phyloP scores from a whole-genome alignment of 2,113 vertebrate genomes.

The Thunnus maccoyii region DNA sequence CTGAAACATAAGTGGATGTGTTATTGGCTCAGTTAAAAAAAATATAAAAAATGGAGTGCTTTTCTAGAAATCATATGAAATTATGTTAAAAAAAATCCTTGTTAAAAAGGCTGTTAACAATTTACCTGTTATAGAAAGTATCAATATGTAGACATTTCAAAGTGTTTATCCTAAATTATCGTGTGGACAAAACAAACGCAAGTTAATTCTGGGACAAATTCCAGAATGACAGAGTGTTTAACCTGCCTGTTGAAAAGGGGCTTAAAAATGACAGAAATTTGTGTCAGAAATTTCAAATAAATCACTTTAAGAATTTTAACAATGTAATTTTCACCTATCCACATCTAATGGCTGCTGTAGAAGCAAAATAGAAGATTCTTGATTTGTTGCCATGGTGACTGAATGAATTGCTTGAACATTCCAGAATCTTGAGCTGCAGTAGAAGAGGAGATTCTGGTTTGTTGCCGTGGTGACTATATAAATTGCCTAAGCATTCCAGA shows the following conservation, averaged over 20 bases:
- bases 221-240: neutral
- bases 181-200: neutral
- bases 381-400: neutral
- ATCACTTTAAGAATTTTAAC: neutral
- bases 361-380: neutral
- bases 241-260: neutral
- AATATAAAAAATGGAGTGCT: neutral
- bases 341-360: neutral
- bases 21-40: constrained; percentile 4
- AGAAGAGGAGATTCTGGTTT: neutral
- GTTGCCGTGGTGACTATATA: neutral
- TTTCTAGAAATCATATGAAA: constrained; percentile 8
- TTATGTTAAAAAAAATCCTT: neutral
- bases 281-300: neutral
- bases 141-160: neutral
- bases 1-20: neutral
- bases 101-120: constrained; percentile 1
- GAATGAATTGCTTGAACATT: neutral
- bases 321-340: neutral
- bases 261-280: neutral
- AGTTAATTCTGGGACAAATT: neutral
- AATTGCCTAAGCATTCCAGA: neutral
- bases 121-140: neutral
- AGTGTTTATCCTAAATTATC: neutral
- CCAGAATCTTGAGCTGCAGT: neutral